Evolutionary conservation across 2,888 invertebrate genomes (phyloP).

Genomic region (Dynastes hyllus): DNA sequence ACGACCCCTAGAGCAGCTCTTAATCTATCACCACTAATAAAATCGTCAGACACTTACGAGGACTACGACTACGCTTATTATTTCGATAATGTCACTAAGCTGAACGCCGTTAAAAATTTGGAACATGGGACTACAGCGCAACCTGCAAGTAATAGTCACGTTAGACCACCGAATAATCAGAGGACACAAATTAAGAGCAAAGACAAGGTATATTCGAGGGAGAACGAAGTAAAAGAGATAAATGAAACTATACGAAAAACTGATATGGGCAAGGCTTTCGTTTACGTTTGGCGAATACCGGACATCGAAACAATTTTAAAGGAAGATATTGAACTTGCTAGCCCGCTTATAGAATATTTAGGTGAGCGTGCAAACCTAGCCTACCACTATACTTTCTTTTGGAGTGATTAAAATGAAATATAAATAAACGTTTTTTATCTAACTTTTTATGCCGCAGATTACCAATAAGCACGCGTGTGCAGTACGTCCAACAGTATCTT

Average conservation of each 20-base stretch:
- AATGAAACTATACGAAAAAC: slow-evolving; percentile 64
- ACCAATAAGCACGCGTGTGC: too few relatives aligned
- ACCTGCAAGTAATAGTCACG: slow-evolving; percentile 26
- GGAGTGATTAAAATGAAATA: too few relatives aligned
- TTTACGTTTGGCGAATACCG: slow-evolving; percentile 66
- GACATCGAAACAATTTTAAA: slow-evolving; percentile 60
- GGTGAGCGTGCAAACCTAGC: slow-evolving; percentile 48
- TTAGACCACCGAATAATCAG: background rate
- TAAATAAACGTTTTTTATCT: too few relatives aligned
- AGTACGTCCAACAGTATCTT: too few relatives aligned
- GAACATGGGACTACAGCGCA: slow-evolving; percentile 18
- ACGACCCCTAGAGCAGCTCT: slow-evolving; percentile 45
- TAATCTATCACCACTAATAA: background rate
- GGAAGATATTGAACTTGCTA: slow-evolving; percentile 62
- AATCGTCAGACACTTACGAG: slow-evolving; percentile 19
- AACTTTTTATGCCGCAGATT: too few relatives aligned
- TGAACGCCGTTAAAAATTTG: slow-evolving; percentile 35
- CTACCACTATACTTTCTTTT: too few relatives aligned
- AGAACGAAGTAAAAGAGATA: slow-evolving; percentile 61
- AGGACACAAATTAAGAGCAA: slow-evolving; percentile 25
- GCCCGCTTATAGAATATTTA: slow-evolving; percentile 57
- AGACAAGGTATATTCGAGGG: slow-evolving; percentile 39
- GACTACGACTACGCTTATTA: slow-evolving; percentile 46
- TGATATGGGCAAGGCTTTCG: slow-evolving; percentile 61
- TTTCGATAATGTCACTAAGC: slow-evolving; percentile 29